A percentile compares a stretch with the other conserved stretches of the same genome.
Evolutionary conservation across 2,888 invertebrate species (phyloP).

Genomic region (Diachrysia chrysitis): DNA sequence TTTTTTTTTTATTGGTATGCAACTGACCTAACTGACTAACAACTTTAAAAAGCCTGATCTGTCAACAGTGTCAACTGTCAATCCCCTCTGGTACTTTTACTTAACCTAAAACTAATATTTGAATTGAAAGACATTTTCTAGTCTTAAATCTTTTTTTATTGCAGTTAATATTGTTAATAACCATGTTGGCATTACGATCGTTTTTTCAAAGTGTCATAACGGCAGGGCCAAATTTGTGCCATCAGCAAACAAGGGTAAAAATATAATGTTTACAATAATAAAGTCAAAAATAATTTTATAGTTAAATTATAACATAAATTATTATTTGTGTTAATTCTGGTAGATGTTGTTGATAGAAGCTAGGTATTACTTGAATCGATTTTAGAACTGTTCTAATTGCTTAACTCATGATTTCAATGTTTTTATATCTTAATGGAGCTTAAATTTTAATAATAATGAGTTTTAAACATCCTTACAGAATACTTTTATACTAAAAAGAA

Average conservation of each 20-base stretch:
- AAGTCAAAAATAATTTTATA: neutral
- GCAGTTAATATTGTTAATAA: neutral
- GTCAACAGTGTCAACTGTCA: too few species aligned
- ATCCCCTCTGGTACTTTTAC: too few species aligned
- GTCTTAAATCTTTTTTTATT: neutral
- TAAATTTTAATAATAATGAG: too few species aligned
- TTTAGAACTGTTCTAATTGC: too few species aligned
- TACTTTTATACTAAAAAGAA: constrained; percentile 92
- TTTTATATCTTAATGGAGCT: too few species aligned
- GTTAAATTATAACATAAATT: neutral
- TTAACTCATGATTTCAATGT: too few species aligned
- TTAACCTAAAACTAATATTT: neutral
- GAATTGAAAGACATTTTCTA: too few species aligned
- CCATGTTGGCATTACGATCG: constrained; percentile 73
- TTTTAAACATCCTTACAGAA: constrained; percentile 88
- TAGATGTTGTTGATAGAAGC: too few species aligned
- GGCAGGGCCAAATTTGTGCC: constrained; percentile 62
- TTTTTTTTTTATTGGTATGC: too few species aligned
- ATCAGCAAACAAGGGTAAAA: constrained; percentile 81
- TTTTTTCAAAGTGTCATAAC: constrained; percentile 62
- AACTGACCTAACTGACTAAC: too few species aligned
- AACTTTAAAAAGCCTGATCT: too few species aligned
- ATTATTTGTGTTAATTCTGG: neutral
- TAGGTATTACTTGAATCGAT: too few species aligned
- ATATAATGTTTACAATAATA: constrained; percentile 14